Evolutionary conservation across 1,140 invertebrate species (phyloP).

Genomic region (Calephelis nemesis): DNA sequence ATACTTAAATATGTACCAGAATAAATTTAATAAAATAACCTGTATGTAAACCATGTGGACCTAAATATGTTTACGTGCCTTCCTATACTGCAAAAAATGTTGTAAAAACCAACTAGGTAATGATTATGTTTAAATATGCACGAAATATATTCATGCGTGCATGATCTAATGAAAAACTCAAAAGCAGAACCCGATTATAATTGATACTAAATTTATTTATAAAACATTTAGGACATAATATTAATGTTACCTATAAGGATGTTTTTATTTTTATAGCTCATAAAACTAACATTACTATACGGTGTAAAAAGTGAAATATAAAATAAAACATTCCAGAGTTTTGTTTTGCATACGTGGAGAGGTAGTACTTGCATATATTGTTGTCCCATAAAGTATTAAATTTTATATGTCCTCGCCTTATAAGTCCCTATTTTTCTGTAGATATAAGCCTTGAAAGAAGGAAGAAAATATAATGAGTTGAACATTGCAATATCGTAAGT

Average conservation of each 20-base stretch:
- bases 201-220: no score
- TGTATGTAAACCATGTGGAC: no score
- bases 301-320: constrained; percentile 16
- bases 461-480: neutral
- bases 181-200: no score
- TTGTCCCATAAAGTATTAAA: constrained; percentile 23
- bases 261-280: neutral
- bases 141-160: no score
- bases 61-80: no score
- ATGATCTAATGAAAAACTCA: no score
- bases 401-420: constrained; percentile 19
- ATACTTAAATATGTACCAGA: no score
- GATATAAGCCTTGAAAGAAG: constrained; percentile 7
- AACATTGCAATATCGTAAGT: neutral
- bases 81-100: no score
- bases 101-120: no score
- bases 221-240: no score
- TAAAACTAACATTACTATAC: neutral
- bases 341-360: constrained; percentile 25
- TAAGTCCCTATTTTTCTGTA: constrained; percentile 7
- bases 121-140: no score
- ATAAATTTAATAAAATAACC: no score
- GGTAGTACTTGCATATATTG: constrained; percentile 22
- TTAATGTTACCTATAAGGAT: neutral
- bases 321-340: constrained; percentile 22